These are phyloP conservation scores for Chironomus tentans DNA, from an alignment of 2,888 invertebrate genomes.

Conservation along the genomic window DNA sequence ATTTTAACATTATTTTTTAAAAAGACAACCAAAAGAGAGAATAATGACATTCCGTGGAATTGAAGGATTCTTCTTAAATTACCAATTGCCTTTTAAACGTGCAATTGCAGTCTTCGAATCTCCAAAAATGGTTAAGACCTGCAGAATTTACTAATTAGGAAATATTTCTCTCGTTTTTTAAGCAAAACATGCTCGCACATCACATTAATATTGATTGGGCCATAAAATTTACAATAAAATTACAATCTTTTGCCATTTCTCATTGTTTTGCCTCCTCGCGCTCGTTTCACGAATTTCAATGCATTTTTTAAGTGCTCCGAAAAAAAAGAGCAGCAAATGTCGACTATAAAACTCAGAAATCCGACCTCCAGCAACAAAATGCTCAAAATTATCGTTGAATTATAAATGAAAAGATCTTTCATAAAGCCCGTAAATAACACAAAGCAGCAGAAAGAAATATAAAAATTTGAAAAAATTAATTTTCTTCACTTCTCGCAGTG, in stretches of 20 bases:
- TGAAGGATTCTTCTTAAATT: background rate
- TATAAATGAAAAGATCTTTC: background rate
- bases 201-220: background rate
- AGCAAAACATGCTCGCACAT: background rate
- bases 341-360: no score
- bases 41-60: background rate
- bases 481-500: slow-evolving; percentile 5
- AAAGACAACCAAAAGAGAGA: background rate
- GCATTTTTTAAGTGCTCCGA: no score
- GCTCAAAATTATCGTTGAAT: background rate
- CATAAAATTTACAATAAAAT: background rate
- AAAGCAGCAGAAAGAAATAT: background rate
- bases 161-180: background rate
- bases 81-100: background rate
- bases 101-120: no score
- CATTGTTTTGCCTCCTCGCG: no score
- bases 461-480: background rate
- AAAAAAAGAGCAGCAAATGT: no score
- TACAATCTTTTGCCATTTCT: background rate
- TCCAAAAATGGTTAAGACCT: background rate
- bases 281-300: no score
- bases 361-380: background rate
- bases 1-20: background rate
- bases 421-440: no score
- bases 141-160: background rate